Conservation (phyloP, 2,888 invertebrate genomes). For the Xylocampa areola region DNA sequence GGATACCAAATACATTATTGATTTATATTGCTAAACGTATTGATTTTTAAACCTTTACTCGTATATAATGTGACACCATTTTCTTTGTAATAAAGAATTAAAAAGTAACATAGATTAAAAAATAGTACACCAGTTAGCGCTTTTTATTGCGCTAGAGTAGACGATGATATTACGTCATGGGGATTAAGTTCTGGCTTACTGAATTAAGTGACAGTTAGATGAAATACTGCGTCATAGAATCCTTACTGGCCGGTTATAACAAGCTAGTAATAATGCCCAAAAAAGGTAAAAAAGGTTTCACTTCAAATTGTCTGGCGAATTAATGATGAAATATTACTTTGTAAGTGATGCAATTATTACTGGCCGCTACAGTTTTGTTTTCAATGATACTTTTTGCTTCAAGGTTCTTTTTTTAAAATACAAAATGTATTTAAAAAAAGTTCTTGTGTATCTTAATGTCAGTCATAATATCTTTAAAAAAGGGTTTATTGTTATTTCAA, state of each 20-base stretch:
- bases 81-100: no score
- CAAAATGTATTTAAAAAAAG: no score
- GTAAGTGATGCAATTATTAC: constrained; percentile 27
- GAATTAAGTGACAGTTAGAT: constrained; percentile 52
- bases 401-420: constrained; percentile 25
- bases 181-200: constrained; percentile 29
- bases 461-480: no score
- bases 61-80: no score
- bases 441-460: no score
- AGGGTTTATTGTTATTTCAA: no score
- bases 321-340: constrained; percentile 40
- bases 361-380: constrained; percentile 8
- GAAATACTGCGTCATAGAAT: constrained; percentile 40
- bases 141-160: constrained; percentile 11
- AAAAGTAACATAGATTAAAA: no score
- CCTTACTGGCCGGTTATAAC: constrained; percentile 14
- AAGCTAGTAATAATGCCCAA: constrained; percentile 40
- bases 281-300: constrained; percentile 27
- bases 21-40: no score
- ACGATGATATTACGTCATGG: constrained; percentile 19
- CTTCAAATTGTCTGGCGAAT: constrained; percentile 26
- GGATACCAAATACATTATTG: no score
- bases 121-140: no score
- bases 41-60: neutral
- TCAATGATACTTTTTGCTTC: constrained; percentile 2